Evolutionary conservation across 2,797 vertebrate species (phyloP).

Genomic region (Alectoris magna): DNA sequence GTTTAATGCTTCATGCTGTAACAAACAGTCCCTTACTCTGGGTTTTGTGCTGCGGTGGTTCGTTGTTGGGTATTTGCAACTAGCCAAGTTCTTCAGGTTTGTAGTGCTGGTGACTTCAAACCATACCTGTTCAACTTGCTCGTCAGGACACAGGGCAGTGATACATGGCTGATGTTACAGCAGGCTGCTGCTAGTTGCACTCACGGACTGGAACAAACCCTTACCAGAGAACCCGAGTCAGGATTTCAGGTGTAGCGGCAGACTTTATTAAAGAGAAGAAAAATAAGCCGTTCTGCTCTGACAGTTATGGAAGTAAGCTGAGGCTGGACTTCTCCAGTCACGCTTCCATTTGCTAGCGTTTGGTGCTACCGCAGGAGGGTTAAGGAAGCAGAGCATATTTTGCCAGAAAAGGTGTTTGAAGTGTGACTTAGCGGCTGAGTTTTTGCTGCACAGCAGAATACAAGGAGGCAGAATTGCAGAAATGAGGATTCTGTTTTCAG

Average conservation of each 20-base stretch:
- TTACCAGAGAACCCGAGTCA: neutral
- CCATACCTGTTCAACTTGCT: neutral
- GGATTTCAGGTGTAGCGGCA: neutral
- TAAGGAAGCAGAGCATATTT: neutral
- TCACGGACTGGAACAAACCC: neutral
- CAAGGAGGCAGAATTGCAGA: neutral
- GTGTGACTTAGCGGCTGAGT: neutral
- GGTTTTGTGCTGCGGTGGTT: neutral
- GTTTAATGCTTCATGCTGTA: neutral
- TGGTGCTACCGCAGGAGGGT: neutral
- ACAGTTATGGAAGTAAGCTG: neutral
- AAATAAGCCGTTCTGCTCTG: neutral
- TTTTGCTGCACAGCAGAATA: neutral
- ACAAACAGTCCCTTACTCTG: neutral
- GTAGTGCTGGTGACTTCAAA: neutral
- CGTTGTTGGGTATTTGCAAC: neutral
- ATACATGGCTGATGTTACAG: accelerated
- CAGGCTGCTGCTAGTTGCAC: neutral
- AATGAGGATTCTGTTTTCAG: neutral
- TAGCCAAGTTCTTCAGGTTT: neutral
- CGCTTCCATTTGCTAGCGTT: neutral
- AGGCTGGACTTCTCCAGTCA: neutral
- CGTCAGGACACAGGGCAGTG: neutral
- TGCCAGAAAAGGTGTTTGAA: neutral
- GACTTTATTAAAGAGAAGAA: neutral